Evolutionary conservation across 1,140 invertebrate genomes (phyloP), one percentile per base, ranked within the genome.

Genomic region (Hycleus phaleratus): DNA sequence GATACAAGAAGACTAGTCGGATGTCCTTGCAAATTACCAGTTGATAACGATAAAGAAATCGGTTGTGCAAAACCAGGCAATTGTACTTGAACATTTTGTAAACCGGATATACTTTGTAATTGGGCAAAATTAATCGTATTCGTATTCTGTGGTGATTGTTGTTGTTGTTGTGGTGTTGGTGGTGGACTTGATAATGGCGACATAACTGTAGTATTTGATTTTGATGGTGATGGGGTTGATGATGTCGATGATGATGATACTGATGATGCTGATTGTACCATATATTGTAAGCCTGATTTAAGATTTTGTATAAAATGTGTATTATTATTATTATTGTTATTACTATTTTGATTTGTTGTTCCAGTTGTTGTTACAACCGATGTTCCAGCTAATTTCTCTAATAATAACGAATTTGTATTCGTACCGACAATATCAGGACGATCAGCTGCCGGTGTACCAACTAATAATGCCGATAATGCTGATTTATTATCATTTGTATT

Each of bases 11-110:
- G 63, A 58, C 72, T 68, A 10, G 69, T 66, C 3, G 72, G 69
- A 52, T 71, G 70, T 52, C 4, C 78, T 75, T 59, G 77, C 72
- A 48, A 75, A 73, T 56, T 77, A 69, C 51, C 68, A 60, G 62
- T 57, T 52, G 75, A 74, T 48, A 90, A 72, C 26, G 87, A 86
- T 65, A 89, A 75, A 32, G 87, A 88, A 65, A 91, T 88, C 8
- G 87, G 86, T 62, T 88, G 86, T 9, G 85, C 79, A 42, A 90
- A 79, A 42, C 87, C 86, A 11, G 86, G 85, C 64, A 90, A 84
- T 68, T 89, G 88, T 38, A 90, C 85, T 76, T 87, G 78, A 48
- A 90, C 85, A 74, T 89, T 90, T 74, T 91, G 87, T 12, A 90
- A 73, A 46, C 86, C 86, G 48, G 86, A 82, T 49, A 90, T 81